Evolutionary conservation across 2,797 vertebrate species (phyloP), one percentile per base, ranked within the genome.

Genomic region (Molossus alvarezi): DNA sequence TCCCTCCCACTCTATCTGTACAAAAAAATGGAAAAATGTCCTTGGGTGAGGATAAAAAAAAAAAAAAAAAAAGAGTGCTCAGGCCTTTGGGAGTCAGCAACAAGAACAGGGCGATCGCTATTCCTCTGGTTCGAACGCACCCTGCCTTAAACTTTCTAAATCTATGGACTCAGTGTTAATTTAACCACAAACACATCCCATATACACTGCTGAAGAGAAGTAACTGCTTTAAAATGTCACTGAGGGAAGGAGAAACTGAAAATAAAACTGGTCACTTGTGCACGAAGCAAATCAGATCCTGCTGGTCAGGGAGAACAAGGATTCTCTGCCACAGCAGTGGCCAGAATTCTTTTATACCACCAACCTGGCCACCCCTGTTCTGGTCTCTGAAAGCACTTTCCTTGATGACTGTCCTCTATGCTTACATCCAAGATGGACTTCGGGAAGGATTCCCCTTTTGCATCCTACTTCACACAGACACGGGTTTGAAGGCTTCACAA

Each of bases 191-290:
- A 57, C 17, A 85, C 53, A 33, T 21, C 29, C 12, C 12, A 37
- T 48, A 12, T 17, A 17, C 20, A 23, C 15, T 73, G 37, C 57
- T 86, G 64, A 73, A 77, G 20, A 84, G 33, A n/a, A 71, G 1
- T 33, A 29, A 67, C 33, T 75, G 9, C 71, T 92, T 90, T 94
- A 81, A 71, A 86, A 20, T 73, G 48, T 93, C 80, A 57, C 1
- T 23, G 51, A 94, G 58, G 37, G 23, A 88, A 79, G 55, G 27
- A 85, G 55, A 85, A 62, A 81, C 18, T 37, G 29, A 79, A 82
- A 81, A 71, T 15, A 41, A 94, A 83, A 23, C 14, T 83, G 53
- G 11, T 33, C 27, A 65, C 53, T 64, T 69, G 21, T 17, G 21
- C 21, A 18, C 0, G 8, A 75, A 12, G 13, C 69, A 57, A 64